phyloP scores from a whole-genome alignment of 2,888 invertebrate species.

The Polydesmus complanatus region DNA sequence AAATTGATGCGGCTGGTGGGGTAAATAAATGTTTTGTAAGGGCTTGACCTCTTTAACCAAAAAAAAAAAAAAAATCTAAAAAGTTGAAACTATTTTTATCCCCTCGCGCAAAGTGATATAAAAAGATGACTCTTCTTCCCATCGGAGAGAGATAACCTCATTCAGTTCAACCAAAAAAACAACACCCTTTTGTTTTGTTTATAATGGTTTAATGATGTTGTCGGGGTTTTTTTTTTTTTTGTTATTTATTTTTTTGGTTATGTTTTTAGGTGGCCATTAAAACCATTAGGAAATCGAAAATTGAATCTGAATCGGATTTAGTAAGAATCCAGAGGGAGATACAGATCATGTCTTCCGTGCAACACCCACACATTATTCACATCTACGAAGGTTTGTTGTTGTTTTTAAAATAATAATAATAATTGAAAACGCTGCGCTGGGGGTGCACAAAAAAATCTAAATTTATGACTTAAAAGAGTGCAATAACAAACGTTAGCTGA shows the following conservation, averaged over 20 bases:
- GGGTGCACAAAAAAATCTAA: not conserved
- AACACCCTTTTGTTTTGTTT: not conserved
- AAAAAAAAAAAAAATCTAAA: too few relatives aligned
- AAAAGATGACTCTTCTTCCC: not conserved
- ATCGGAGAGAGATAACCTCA: not conserved
- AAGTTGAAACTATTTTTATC: too few relatives aligned
- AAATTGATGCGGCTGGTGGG: too few relatives aligned
- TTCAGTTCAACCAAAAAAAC: not conserved
- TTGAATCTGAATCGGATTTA: slow-evolving; percentile 91
- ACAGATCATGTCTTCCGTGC: slow-evolving; percentile 96
- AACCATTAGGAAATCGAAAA: slow-evolving; percentile 92
- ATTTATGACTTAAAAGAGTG: too few relatives aligned
- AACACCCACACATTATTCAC: slow-evolving; percentile 98
- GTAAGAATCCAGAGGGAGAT: slow-evolving; percentile 92
- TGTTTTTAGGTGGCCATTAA: slow-evolving; percentile 72
- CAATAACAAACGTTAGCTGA: too few relatives aligned
- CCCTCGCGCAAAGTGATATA: not conserved
- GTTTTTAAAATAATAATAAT: not conserved
- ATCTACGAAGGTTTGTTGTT: slow-evolving; percentile 81
- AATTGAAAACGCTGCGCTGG: not conserved
- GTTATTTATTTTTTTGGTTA: not conserved
- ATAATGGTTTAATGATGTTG: not conserved
- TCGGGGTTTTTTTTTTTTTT: too few relatives aligned
- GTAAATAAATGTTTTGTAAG: too few relatives aligned
- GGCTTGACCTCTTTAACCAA: too few relatives aligned